Evolutionary conservation across 1,140 invertebrate species (phyloP), one percentile per base, ranked within the genome.

Genomic region (Arion vulgaris): DNA sequence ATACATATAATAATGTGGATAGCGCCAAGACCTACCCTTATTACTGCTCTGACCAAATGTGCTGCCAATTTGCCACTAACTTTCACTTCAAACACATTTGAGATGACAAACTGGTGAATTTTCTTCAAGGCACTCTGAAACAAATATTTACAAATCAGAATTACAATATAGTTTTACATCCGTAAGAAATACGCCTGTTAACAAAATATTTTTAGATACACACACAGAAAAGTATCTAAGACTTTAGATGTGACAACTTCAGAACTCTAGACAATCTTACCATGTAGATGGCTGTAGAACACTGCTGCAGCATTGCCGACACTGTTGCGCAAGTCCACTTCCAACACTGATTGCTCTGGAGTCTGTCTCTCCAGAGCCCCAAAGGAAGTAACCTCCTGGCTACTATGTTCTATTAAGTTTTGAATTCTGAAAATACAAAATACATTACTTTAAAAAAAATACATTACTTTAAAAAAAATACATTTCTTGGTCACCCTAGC

Each of bases 51-150:
- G 84, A 95, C 94, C 36, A 96, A 92, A 57, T 94, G 94, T 0
- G 95, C 95, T 0, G 96, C 94, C 86, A 96, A 94, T 88, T 95
- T 95, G 0, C 96, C 96, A 0, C 96, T 95, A 0, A 97, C 95
- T 87, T 95, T 95, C 0, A 95, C 95, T 91, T 98, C 97, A 69
- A 96, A 94, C 15, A 96, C 95, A 32, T 94, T 94, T 26, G 94
- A 94, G 0, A 94, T 95, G 0, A 96, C 94, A 91, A 96, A 97
- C 13, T 93, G 92, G 51, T 94, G 94, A 9, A 97, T 92, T 90
- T 96, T 96, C 78, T 94, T 93, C 23, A 97, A 88, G 0, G 96
- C 96, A 81, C 94, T 93, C 91, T 95, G 92, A 74, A 95, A 95
- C 41, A 45, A 45, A 45, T 45, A 45, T 45, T 45, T 15, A 7